Evolutionary conservation across 2,888 invertebrate genomes (phyloP).

Genomic region (Eupithecia exiguata): DNA sequence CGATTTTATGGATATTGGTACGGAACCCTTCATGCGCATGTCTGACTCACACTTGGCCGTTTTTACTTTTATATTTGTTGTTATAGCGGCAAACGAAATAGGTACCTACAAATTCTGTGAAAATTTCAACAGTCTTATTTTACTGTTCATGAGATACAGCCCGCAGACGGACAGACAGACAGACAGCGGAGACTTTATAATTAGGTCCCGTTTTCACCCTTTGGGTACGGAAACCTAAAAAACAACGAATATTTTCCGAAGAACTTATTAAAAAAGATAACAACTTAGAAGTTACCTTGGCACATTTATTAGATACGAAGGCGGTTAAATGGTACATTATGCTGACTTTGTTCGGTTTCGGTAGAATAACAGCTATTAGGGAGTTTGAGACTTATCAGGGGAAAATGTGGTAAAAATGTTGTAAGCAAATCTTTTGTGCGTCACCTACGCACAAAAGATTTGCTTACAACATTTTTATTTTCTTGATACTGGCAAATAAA

Average conservation of each 20-base stretch:
- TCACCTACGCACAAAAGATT: not conserved
- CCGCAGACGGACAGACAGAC: too few species aligned
- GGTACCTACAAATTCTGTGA: too few species aligned
- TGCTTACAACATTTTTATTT: not conserved
- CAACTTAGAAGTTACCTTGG: slow-evolving; percentile 32
- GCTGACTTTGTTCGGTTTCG: slow-evolving; percentile 4
- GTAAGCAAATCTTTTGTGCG: too few species aligned
- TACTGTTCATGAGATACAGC: too few species aligned
- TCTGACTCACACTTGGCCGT: too few species aligned
- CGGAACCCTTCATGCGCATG: too few species aligned
- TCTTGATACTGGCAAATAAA: not conserved
- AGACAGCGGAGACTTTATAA: too few species aligned
- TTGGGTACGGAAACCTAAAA: not conserved
- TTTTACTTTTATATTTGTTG: too few species aligned
- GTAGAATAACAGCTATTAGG: not conserved
- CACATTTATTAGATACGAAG: slow-evolving; percentile 25
- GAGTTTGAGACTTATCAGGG: not conserved
- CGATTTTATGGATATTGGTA: too few species aligned
- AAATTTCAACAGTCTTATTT: too few species aligned
- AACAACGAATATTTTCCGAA: not conserved
- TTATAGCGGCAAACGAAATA: too few species aligned
- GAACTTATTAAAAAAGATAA: slow-evolving; percentile 26
- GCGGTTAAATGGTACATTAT: slow-evolving; percentile 1
- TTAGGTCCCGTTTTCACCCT: too few species aligned
- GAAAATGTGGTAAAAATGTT: not conserved